Evolutionary conservation across 2,888 invertebrate genomes (phyloP).

Genomic region (Calliopum simillimum): DNA sequence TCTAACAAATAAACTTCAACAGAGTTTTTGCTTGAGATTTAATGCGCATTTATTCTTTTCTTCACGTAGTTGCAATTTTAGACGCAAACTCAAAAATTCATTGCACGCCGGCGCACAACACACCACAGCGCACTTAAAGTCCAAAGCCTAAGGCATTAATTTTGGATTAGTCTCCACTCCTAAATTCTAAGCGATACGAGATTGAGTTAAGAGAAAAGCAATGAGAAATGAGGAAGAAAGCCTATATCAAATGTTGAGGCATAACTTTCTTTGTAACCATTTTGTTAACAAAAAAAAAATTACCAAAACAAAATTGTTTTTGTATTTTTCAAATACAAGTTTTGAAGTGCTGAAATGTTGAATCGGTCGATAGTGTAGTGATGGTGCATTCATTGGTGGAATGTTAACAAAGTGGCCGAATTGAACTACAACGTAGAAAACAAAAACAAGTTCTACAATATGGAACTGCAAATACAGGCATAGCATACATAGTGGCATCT

Average conservation of each 20-base stretch:
- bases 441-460: background rate
- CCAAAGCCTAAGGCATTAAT: background rate
- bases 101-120: background rate
- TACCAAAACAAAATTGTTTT: slow-evolving; percentile 24
- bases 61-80: slow-evolving; percentile 27
- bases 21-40: background rate
- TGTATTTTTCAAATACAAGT: background rate
- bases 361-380: too few species aligned
- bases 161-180: slow-evolving; percentile 20
- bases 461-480: background rate
- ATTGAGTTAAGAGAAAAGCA: background rate
- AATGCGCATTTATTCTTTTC: background rate
- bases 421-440: background rate
- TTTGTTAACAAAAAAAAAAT: slow-evolving; percentile 21
- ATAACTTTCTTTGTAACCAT: slow-evolving; percentile 32
- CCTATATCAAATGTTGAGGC: slow-evolving; percentile 4
- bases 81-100: slow-evolving; percentile 27
- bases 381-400: background rate
- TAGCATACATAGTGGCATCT: background rate
- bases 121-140: too few species aligned
- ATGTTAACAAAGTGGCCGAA: slow-evolving; percentile 19
- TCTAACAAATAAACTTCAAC: background rate
- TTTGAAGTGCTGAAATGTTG: too few species aligned
- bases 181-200: slow-evolving; percentile 8
- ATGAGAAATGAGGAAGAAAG: slow-evolving; percentile 6